Conservation (phyloP, 2,888 invertebrate species). For the Rhopalosiphum nymphaeae region DNA sequence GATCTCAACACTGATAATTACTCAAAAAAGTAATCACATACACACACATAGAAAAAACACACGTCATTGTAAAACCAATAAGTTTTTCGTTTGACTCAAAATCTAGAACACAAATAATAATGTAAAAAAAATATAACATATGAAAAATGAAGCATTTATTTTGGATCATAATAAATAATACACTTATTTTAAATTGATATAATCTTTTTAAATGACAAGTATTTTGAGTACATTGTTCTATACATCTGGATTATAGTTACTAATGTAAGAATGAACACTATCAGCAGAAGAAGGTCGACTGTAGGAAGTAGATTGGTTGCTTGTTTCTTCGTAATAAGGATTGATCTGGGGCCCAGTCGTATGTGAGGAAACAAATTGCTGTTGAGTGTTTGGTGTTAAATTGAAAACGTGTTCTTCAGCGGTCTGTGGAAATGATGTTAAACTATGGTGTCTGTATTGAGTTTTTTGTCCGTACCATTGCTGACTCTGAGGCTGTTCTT, state of each 20-base stretch:
- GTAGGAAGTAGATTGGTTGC: background rate
- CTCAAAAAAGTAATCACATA: no score
- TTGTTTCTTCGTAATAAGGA: constrained; percentile 1
- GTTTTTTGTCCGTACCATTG: background rate
- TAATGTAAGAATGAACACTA: constrained; percentile 31
- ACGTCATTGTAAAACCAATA: background rate
- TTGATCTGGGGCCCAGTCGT: background rate
- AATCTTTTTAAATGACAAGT: background rate
- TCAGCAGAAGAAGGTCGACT: constrained; percentile 16
- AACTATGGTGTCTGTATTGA: constrained; percentile 3
- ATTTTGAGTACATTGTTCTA: background rate
- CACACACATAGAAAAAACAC: no score
- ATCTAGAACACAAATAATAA: background rate
- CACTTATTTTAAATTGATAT: background rate
- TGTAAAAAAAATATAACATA: background rate
- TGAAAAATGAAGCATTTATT: background rate
- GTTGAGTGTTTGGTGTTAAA: background rate
- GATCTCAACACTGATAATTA: background rate
- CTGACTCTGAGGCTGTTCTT: constrained; percentile 49
- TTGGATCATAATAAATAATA: constrained; percentile 11
- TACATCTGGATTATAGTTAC: background rate
- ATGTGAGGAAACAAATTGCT: background rate
- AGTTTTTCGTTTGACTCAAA: background rate
- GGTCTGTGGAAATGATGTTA: background rate
- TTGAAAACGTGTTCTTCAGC: background rate